Percentiles rank a stretch among this genome's conserved stretches.
phyloP scores from a whole-genome alignment of 2,888 invertebrate genomes.

The Heliothis peltigera region DNA sequence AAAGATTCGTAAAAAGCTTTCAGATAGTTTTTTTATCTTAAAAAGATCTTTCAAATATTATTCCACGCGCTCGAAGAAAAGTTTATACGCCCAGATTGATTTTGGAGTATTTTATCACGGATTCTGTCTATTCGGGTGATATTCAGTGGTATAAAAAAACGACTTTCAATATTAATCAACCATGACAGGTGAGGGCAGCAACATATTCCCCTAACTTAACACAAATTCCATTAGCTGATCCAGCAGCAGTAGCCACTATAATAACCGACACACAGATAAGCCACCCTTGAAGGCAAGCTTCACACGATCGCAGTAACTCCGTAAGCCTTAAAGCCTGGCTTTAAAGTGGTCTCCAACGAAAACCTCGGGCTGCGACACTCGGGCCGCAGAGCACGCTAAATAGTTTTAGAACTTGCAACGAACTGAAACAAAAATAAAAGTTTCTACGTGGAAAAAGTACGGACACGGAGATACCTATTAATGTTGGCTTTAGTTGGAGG shows the following conservation, averaged over 20 bases:
- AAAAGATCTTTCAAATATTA: not conserved
- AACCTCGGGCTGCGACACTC: constrained; percentile 34
- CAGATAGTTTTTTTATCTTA: not conserved
- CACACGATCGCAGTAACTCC: constrained; percentile 34
- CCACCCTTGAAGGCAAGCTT: constrained; percentile 36
- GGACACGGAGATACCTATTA: constrained; percentile 7
- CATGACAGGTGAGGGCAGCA: not conserved
- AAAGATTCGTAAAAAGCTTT: not conserved
- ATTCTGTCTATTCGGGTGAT: not conserved
- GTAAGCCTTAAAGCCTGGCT: constrained; percentile 50
- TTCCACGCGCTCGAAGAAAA: not conserved
- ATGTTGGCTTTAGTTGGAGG: not conserved
- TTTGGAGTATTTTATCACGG: not conserved
- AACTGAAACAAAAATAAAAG: constrained; percentile 40
- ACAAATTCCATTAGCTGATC: constrained; percentile 9
- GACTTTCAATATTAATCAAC: not conserved
- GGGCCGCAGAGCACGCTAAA: constrained; percentile 37
- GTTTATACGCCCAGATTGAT: not conserved
- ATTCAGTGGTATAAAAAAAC: not conserved
- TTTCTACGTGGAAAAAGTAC: constrained; percentile 39
- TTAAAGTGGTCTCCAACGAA: constrained; percentile 44
- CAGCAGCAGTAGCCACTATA: constrained; percentile 37
- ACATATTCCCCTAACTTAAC: not conserved
- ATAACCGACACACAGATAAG: constrained; percentile 45
- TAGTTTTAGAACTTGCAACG: constrained; percentile 47